phyloP scores from a whole-genome alignment of 2,797 vertebrate genomes.

The Odontamblyopus rebecca region DNA sequence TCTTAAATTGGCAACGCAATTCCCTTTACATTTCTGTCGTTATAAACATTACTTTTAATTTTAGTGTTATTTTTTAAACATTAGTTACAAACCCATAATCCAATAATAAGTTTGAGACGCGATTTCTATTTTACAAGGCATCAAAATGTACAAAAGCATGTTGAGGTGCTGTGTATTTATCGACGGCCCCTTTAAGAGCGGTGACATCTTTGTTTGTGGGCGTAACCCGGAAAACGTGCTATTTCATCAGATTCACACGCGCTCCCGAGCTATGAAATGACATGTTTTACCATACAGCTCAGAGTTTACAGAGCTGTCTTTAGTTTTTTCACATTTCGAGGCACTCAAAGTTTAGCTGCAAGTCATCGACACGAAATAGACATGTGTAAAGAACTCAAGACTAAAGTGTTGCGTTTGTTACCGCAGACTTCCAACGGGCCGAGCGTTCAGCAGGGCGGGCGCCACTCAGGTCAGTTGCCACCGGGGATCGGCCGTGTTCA shows the following conservation, averaged over 20 bases:
- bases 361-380: constrained; percentile 8
- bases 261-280: constrained; percentile 14
- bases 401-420: constrained; percentile 66
- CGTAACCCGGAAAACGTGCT: constrained; percentile 64
- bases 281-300: fast-evolving
- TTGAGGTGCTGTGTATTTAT: neutral
- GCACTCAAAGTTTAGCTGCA: neutral
- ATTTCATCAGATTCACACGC: constrained; percentile 26
- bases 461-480: constrained; percentile 38
- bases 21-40: neutral
- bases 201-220: constrained; percentile 32
- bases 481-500: neutral
- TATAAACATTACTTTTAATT: neutral
- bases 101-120: neutral
- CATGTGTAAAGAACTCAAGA: constrained; percentile 75
- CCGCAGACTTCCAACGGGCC: constrained; percentile 47
- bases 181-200: constrained; percentile 55
- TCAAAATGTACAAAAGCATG: neutral
- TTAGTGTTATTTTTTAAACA: neutral
- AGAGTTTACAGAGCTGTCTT: constrained; percentile 48
- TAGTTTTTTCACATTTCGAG: neutral
- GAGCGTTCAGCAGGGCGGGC: constrained; percentile 6
- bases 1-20: constrained; percentile 13
- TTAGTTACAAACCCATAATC: neutral
- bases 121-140: neutral